Evolutionary conservation across 2,113 vertebrate genomes (phyloP).

Genomic region (Leptosomus discolor): DNA sequence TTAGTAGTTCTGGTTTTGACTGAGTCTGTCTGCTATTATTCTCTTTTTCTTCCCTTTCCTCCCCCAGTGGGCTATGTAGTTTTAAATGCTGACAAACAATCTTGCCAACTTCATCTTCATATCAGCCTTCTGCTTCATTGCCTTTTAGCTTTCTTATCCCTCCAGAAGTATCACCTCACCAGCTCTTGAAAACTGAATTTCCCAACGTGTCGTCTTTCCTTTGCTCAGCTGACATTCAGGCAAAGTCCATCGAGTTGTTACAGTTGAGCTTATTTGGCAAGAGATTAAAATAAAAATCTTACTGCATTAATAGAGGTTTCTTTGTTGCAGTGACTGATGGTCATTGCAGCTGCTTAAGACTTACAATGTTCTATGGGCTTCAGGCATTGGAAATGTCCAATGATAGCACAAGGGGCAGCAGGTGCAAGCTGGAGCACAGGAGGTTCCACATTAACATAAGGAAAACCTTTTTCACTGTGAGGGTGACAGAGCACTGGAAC

Average conservation of each 20-base stretch:
- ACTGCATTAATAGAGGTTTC: not conserved
- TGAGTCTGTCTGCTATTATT: not conserved
- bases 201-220: not conserved
- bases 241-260: not conserved
- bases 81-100: not conserved
- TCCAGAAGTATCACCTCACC: not conserved
- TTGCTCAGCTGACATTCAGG: slow-evolving; percentile 7
- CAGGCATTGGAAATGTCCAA: too few relatives aligned
- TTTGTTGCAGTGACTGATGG: not conserved
- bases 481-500: too few relatives aligned
- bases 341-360: not conserved
- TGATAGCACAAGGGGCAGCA: too few relatives aligned
- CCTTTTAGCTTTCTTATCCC: not conserved
- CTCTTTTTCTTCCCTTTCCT: not conserved
- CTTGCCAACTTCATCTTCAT: not conserved
- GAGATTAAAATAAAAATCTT: not conserved
- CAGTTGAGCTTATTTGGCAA: not conserved
- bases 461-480: too few relatives aligned
- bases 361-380: not conserved
- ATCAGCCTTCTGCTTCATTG: slow-evolving; percentile 12
- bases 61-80: accelerated
- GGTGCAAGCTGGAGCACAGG: too few relatives aligned
- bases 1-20: not conserved
- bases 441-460: too few relatives aligned
- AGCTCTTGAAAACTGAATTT: not conserved